A percentile compares a stretch with the other conserved stretches of the same genome.
These are phyloP conservation scores for Excalfactoria chinensis DNA, from an alignment of 2,113 vertebrate species.

Conservation along the genomic window DNA sequence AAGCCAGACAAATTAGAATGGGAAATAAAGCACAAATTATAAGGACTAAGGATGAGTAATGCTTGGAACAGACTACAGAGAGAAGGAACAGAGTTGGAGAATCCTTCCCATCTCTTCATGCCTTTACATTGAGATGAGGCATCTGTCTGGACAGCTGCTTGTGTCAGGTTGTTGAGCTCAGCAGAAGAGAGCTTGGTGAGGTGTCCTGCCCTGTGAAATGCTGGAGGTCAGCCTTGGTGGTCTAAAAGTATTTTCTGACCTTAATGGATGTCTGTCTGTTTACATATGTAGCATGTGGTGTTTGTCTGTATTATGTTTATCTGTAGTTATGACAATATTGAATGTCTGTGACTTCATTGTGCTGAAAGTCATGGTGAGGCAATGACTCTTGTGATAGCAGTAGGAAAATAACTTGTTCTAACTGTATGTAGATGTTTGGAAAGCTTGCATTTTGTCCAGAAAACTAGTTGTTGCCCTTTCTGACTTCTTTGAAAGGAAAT, in stretches of 20 bases:
- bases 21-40: conserved; percentile 42
- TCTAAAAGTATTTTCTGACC: neutral
- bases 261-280: neutral
- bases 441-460: neutral
- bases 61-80: neutral
- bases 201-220: neutral
- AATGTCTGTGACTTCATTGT: neutral
- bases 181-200: neutral
- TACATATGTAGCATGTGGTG: neutral
- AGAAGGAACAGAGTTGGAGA: neutral
- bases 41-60: conserved; percentile 27
- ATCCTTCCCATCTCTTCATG: conserved; percentile 4
- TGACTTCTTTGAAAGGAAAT: conserved; percentile 54
- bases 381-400: neutral
- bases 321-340: neutral
- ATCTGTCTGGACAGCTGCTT: neutral
- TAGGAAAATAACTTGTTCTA: neutral
- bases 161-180: neutral
- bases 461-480: conserved; percentile 21
- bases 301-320: neutral
- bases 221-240: rapidly evolving
- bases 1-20: conserved; percentile 33
- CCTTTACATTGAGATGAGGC: neutral
- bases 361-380: neutral
- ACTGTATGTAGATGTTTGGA: neutral